Evolutionary conservation across 1,140 invertebrate species (phyloP).

Genomic region (Alviniconcha marisindica): DNA sequence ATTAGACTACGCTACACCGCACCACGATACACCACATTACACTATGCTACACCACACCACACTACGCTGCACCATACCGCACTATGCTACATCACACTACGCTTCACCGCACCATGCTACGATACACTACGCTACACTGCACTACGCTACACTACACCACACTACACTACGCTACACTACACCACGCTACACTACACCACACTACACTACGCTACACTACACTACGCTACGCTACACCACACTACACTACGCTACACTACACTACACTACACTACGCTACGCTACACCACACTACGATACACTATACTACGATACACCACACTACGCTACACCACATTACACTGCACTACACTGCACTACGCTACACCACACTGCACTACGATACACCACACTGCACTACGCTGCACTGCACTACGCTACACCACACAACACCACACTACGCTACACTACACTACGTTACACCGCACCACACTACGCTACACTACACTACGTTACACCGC

Average conservation of each 20-base stretch:
- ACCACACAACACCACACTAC: background rate
- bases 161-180: background rate
- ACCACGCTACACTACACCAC: conserved; percentile 25
- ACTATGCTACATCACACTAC: too few species aligned
- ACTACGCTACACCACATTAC: background rate
- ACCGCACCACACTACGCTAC: background rate
- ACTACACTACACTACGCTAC: background rate
- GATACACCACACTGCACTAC: background rate
- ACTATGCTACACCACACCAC: background rate
- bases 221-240: background rate
- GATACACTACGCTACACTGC: background rate
- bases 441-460: too few species aligned
- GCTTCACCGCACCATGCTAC: background rate
- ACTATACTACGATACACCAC: background rate
- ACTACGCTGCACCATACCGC: background rate
- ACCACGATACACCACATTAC: background rate
- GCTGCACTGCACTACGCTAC: background rate
- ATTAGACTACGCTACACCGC: background rate
- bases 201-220: conserved; percentile 9
- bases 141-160: background rate
- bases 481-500: background rate
- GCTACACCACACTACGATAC: background rate
- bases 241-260: too few species aligned
- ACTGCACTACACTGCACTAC: background rate
- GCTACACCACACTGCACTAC: background rate